These are phyloP conservation scores for Harpalus rufipes DNA, from an alignment of 2,888 invertebrate species.

Conservation along the genomic window DNA sequence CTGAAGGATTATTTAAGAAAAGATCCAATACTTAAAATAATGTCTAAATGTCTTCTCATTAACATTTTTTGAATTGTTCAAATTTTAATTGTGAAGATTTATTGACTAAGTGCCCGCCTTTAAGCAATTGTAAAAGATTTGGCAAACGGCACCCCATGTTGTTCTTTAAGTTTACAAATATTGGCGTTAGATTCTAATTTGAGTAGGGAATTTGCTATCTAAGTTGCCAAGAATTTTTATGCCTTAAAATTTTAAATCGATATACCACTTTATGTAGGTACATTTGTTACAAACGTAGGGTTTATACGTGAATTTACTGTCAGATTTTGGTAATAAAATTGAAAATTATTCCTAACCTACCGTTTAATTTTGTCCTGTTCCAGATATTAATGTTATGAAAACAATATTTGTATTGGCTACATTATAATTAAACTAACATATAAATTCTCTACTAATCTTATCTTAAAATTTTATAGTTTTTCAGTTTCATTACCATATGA, in stretches of 20 bases:
- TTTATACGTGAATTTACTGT: too few relatives aligned
- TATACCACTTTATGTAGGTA: background rate
- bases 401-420: too few relatives aligned
- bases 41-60: background rate
- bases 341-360: too few relatives aligned
- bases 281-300: background rate
- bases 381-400: too few relatives aligned
- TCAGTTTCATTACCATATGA: too few relatives aligned
- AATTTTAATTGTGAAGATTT: constrained; percentile 8
- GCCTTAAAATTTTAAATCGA: constrained; percentile 15
- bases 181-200: constrained; percentile 57
- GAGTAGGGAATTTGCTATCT: constrained; percentile 37
- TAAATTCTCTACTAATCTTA: too few relatives aligned
- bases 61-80: constrained; percentile 9
- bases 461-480: too few relatives aligned
- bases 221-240: constrained; percentile 57
- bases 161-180: constrained; percentile 57
- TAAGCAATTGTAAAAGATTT: constrained; percentile 47
- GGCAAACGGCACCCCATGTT: constrained; percentile 27
- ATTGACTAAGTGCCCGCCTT: constrained; percentile 25
- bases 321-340: too few relatives aligned
- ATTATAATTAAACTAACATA: too few relatives aligned
- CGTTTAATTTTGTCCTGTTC: too few relatives aligned
- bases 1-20: too few relatives aligned
- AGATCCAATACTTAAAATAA: background rate